Conservation (phyloP, 2,797 vertebrate genomes). For the Enteromius trimaculatus region DNA sequence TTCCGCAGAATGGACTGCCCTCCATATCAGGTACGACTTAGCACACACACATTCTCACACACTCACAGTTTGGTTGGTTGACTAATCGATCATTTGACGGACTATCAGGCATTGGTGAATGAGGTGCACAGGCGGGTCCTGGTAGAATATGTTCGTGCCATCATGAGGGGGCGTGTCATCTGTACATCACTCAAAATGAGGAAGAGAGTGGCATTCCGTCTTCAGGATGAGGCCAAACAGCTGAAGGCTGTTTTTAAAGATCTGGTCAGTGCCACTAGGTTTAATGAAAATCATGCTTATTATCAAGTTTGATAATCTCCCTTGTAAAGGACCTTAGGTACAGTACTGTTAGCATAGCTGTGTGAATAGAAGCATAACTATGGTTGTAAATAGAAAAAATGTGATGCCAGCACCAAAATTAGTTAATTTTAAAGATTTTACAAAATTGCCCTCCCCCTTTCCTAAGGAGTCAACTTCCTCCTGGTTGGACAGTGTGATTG, state of each 20-base stretch:
- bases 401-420: not conserved
- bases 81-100: slow-evolving; percentile 17
- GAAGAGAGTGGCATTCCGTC: slow-evolving; percentile 84
- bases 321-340: not conserved
- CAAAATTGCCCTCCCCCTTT: slow-evolving; percentile 48
- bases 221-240: slow-evolving; percentile 88
- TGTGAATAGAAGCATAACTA: not conserved
- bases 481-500: slow-evolving; percentile 87
- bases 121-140: slow-evolving; percentile 89
- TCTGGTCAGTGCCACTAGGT: slow-evolving; percentile 74
- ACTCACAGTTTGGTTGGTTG: not conserved
- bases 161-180: slow-evolving; percentile 86
- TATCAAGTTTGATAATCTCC: not conserved
- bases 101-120: slow-evolving; percentile 81
- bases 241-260: slow-evolving; percentile 88
- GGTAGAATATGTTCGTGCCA: slow-evolving; percentile 86
- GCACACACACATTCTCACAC: not conserved
- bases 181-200: slow-evolving; percentile 89
- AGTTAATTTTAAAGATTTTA: slow-evolving; percentile 49
- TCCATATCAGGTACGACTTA: slow-evolving; percentile 85
- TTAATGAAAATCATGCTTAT: not conserved
- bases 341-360: not conserved
- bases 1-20: slow-evolving; percentile 86
- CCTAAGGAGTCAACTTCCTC: slow-evolving; percentile 84
- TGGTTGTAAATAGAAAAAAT: not conserved